Conservation (phyloP, 2,797 vertebrate species). For the Cottoperca gobio region DNA sequence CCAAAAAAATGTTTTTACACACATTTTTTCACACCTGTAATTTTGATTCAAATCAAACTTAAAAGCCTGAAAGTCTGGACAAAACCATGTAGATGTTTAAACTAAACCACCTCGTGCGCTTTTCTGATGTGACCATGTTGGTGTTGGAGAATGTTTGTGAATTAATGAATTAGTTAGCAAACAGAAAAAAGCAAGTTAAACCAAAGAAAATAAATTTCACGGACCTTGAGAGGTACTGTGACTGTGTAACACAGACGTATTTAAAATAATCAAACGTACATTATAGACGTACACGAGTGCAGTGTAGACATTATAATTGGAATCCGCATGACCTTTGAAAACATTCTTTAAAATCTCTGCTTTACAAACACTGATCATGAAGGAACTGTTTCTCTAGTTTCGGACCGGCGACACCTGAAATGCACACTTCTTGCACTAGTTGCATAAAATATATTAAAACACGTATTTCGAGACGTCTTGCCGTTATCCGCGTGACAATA, state of each 20-base stretch:
- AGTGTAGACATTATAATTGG: neutral
- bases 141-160: neutral
- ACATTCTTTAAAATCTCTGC: neutral
- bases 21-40: too few relatives aligned
- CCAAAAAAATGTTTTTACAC: too few relatives aligned
- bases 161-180: neutral
- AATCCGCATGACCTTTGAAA: neutral
- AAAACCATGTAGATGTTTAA: neutral
- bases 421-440: neutral
- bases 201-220: neutral
- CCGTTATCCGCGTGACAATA: slow-evolving; percentile 10
- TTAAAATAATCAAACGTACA: too few relatives aligned
- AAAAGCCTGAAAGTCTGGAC: too few relatives aligned
- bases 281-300: too few relatives aligned
- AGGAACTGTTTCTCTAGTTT: neutral
- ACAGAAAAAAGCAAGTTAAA: neutral
- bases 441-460: neutral
- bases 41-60: too few relatives aligned
- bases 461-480: neutral
- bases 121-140: neutral
- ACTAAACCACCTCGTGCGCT: neutral
- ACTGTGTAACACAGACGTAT: neutral
- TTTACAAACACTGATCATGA: neutral
- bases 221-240: neutral
- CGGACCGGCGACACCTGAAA: neutral